Evolutionary conservation across 30 jellyfish, hydroid and myxozoan species (phyloP).

Genomic region (Pseudorhiza aurosa): DNA sequence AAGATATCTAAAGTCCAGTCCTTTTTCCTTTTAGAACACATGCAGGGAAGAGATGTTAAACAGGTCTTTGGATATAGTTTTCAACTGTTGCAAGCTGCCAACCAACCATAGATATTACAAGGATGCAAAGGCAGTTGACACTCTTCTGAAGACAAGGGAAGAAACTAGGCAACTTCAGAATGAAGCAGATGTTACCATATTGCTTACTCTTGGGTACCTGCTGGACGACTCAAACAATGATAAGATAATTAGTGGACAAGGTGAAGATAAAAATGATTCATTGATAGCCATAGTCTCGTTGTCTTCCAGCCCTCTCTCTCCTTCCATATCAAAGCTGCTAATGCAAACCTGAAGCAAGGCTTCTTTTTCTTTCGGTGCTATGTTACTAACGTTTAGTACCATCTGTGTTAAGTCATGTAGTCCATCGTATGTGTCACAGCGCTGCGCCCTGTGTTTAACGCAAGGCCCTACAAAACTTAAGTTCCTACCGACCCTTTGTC

Average conservation of each 20-base stretch:
- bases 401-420: no score
- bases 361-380: no score
- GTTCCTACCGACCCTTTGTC: no score
- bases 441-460: no score
- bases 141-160: background rate
- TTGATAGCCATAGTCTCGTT: no score
- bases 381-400: no score
- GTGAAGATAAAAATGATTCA: background rate
- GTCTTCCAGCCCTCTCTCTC: no score
- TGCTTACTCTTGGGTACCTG: slow-evolving; percentile 24
- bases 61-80: slow-evolving; percentile 34
- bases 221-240: slow-evolving; percentile 36
- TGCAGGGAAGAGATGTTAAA: slow-evolving; percentile 19
- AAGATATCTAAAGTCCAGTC: background rate
- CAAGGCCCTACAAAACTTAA: no score
- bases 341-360: no score
- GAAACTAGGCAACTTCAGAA: background rate
- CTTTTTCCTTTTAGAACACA: background rate
- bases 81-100: slow-evolving; percentile 38
- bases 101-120: slow-evolving; percentile 10
- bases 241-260: slow-evolving; percentile 10
- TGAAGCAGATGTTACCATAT: slow-evolving; percentile 18
- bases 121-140: slow-evolving; percentile 37
- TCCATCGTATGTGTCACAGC: no score
- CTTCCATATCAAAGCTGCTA: no score